Evolutionary conservation across 2,888 invertebrate genomes (phyloP).

Genomic region (Philereme vetulata): DNA sequence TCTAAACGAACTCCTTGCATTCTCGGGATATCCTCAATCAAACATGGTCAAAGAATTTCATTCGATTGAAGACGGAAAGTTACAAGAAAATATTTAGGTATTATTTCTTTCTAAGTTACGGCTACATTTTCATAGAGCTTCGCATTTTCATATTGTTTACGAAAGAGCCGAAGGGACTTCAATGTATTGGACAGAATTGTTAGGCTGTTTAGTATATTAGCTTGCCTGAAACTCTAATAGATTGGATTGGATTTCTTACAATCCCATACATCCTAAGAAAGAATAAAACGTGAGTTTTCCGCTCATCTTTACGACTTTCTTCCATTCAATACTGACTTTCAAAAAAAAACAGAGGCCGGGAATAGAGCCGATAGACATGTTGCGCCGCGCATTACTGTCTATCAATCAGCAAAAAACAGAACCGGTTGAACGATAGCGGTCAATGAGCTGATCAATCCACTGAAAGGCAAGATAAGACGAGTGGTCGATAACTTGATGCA

Average conservation of each 20-base stretch:
- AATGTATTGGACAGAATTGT: too few relatives aligned
- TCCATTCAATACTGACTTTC: not conserved
- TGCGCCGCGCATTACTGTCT: slow-evolving; percentile 10
- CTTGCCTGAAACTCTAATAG: too few relatives aligned
- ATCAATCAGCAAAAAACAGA: slow-evolving; percentile 16
- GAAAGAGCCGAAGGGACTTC: not conserved
- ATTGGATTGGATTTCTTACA: too few relatives aligned
- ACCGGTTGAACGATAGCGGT: slow-evolving; percentile 22
- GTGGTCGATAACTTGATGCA: slow-evolving; percentile 6
- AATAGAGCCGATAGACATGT: slow-evolving; percentile 19
- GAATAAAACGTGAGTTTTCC: too few relatives aligned
- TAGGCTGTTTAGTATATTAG: too few relatives aligned
- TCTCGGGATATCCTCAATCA: slow-evolving; percentile 3
- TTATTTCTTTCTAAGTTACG: not conserved
- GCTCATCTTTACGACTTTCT: too few relatives aligned
- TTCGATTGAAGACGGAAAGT: not conserved
- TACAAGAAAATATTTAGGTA: not conserved
- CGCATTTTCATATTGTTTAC: not conserved
- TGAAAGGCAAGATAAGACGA: not conserved
- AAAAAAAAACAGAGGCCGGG: not conserved
- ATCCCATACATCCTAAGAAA: too few relatives aligned
- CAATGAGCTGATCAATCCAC: slow-evolving; percentile 20
- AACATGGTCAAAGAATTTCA: not conserved
- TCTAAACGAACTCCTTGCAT: slow-evolving; percentile 1
- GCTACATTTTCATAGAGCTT: not conserved